These are phyloP conservation scores for Okamejei kenojei DNA, from an alignment of 2,797 vertebrate genomes.

Conservation along the genomic window DNA sequence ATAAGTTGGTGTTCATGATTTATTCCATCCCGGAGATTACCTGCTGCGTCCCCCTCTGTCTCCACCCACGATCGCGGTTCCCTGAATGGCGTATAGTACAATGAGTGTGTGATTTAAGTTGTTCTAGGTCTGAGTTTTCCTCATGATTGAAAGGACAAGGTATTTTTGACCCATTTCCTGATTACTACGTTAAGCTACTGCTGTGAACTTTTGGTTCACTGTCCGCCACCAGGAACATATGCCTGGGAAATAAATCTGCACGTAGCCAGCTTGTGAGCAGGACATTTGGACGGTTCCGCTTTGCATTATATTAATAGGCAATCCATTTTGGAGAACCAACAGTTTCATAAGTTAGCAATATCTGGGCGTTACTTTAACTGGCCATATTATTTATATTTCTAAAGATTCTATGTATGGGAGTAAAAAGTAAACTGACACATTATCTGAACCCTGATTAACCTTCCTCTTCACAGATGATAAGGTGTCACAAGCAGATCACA, in stretches of 20 bases:
- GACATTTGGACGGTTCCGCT: background rate
- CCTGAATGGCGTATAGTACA: too few relatives aligned
- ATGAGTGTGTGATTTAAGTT: too few relatives aligned
- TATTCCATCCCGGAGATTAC: too few relatives aligned
- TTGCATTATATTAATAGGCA: background rate
- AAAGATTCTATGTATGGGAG: background rate
- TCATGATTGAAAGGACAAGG: background rate
- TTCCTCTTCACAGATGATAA: background rate
- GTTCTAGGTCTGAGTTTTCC: too few relatives aligned
- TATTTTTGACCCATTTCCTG: background rate
- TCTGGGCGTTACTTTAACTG: background rate
- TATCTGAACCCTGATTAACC: background rate
- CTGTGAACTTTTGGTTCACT: background rate
- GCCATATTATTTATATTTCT: background rate
- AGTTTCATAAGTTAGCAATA: background rate
- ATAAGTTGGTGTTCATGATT: too few relatives aligned
- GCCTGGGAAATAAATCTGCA: background rate
- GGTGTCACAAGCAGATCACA: background rate
- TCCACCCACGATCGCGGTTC: too few relatives aligned
- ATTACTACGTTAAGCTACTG: background rate
- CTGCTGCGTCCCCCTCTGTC: too few relatives aligned
- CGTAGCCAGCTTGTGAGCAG: background rate
- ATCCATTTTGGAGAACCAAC: background rate
- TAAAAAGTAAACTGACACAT: background rate
- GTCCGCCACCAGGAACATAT: background rate